Base-by-base conservation (phyloP, 2,888 invertebrate genomes). In the Itoplectis maculator region DNA sequence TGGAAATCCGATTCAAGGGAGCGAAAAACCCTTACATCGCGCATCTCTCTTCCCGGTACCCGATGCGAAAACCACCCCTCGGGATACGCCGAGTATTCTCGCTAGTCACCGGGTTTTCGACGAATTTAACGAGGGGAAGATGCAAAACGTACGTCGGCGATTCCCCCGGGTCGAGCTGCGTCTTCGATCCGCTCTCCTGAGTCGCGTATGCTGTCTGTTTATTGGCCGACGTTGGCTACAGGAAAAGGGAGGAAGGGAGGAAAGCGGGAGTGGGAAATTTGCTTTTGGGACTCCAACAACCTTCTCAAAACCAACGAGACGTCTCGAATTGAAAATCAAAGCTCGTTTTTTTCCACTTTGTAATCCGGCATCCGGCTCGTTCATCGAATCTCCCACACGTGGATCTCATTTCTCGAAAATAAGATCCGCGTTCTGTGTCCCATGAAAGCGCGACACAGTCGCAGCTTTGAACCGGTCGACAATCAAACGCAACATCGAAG, bases 101-200 rank as follows among this genome's bases (percentile, higher is more conserved):
- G 23, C 18, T 20, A 37, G 15, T 18, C 6, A n/a, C n/a, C 66
- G 9, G 65, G 20, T 75, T 63, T 63, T 42, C 37, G n/a, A 8
- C 73, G 45, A 15, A 61, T 82, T 76, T 72, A 76, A 76, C 75
- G 66, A 72, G 75, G 66, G 20, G 20, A 59, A 75, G 35, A 66
- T 73, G 40, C 72, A 45, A 76, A 82, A 61, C 59, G 42, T 61
- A n/a, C n/a, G 69, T 74, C 56, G 56, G 70, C 82, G 56, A 74
- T 77, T n/a, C 45, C 47, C 74, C 13, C 40, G 54, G 51, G 35
- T 35, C n/a, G 42, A 29, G 8, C 66, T 37, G 56, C 18, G 20
- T 68, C 37, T 3, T 11, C 66, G 47, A 49, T 49, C 18, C 1
- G 29, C 45, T 9, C 40, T 37, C 9, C 18, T 37, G 35, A 47